phyloP scores from a whole-genome alignment of 2,797 vertebrate species.

The Hyperoplus immaculatus region DNA sequence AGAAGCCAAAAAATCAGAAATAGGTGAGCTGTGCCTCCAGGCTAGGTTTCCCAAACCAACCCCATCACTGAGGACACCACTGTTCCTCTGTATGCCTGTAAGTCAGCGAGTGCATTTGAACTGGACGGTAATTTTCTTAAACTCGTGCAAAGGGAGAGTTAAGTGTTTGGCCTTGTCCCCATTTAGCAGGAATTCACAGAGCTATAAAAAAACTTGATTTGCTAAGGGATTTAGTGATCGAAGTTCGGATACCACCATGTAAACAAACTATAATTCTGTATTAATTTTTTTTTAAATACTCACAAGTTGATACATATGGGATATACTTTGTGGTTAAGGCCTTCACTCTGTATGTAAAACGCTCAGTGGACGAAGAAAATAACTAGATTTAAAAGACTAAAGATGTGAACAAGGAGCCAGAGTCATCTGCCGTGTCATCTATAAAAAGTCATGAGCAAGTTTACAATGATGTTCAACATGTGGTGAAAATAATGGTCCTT shows the following conservation, averaged over 20 bases:
- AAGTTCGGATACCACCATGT: slow-evolving; percentile 5
- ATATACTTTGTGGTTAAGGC: background rate
- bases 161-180: slow-evolving; percentile 8
- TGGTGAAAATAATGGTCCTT: background rate
- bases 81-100: slow-evolving; percentile 43
- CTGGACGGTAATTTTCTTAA: background rate
- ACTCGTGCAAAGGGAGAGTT: background rate
- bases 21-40: slow-evolving; percentile 44
- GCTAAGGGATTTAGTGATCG: slow-evolving; percentile 8
- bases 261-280: slow-evolving; percentile 21
- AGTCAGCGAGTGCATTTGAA: slow-evolving; percentile 35
- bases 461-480: slow-evolving; percentile 1
- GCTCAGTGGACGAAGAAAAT: background rate
- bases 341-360: background rate
- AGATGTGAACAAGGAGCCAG: background rate
- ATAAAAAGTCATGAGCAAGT: background rate
- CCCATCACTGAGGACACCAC: slow-evolving; percentile 42
- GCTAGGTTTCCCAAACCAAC: slow-evolving; percentile 28
- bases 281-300: background rate
- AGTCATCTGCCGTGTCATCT: background rate
- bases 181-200: slow-evolving; percentile 12
- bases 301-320: background rate
- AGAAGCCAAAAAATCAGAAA: slow-evolving; percentile 35
- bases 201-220: background rate
- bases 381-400: background rate